A percentile compares a stretch with the other conserved stretches of the same genome.
Conservation (phyloP, 2,797 vertebrate genomes). For the Oryzias dopingdopingensis region DNA sequence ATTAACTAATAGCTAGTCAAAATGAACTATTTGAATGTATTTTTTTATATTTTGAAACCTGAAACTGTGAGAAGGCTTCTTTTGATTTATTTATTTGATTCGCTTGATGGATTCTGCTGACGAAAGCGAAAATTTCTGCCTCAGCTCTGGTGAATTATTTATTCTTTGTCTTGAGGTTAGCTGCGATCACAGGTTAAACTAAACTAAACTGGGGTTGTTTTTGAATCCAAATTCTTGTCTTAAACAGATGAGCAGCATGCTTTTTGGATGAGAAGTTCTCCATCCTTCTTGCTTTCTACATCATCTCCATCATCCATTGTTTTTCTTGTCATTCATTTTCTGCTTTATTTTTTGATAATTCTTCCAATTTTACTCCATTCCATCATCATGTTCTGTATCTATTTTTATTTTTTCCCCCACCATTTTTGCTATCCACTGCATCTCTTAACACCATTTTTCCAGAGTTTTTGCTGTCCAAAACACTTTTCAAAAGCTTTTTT, state of each 20-base stretch:
- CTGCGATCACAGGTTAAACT: conserved; percentile 1
- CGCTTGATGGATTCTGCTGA: conserved; percentile 62
- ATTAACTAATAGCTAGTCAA: background rate
- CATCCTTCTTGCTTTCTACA: too few species aligned
- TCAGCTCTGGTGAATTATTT: conserved; percentile 55
- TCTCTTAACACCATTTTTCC: too few species aligned
- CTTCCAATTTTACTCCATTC: too few species aligned
- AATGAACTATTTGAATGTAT: background rate
- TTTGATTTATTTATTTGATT: conserved; percentile 39
- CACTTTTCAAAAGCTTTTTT: background rate
- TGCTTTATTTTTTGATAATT: too few species aligned
- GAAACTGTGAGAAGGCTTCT: conserved; percentile 14
- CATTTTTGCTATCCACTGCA: too few species aligned
- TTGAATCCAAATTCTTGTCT: background rate
- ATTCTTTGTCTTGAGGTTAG: conserved; percentile 40
- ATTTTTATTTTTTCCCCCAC: too few species aligned
- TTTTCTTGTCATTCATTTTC: too few species aligned
- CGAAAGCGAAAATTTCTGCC: conserved; percentile 57
- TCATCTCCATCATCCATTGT: too few species aligned
- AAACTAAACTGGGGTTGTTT: background rate
- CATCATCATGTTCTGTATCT: too few species aligned
- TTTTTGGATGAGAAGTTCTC: too few species aligned
- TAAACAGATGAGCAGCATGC: too few species aligned
- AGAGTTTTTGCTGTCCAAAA: background rate
- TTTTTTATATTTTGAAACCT: background rate